phyloP scores from a whole-genome alignment of 2,797 vertebrate species.

The Pipistrellus pipistrellus region DNA sequence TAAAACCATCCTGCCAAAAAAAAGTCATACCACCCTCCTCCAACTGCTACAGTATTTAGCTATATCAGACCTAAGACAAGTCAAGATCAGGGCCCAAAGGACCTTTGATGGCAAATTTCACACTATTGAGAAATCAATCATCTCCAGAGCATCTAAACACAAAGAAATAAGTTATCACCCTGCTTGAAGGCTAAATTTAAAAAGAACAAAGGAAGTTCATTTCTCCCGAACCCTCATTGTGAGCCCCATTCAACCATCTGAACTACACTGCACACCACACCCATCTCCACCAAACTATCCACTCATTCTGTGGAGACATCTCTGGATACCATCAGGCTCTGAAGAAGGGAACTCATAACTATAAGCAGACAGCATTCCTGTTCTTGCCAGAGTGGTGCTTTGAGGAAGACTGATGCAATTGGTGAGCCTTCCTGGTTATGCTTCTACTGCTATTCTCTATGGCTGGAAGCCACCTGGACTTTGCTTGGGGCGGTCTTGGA shows the following conservation, averaged over 20 bases:
- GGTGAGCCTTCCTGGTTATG: background rate
- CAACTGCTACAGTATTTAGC: background rate
- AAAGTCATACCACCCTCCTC: background rate
- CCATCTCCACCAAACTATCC: background rate
- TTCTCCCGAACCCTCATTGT: background rate
- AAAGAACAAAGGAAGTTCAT: background rate
- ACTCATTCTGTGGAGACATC: background rate
- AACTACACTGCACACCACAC: background rate
- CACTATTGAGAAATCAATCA: background rate
- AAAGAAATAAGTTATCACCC: background rate
- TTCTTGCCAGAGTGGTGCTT: conserved; percentile 50
- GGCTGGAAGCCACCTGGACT: background rate
- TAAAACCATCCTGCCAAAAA: conserved; percentile 42
- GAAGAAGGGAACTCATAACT: conserved; percentile 44
- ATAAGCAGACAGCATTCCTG: background rate
- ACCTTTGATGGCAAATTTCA: background rate
- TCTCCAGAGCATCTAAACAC: background rate
- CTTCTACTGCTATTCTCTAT: conserved; percentile 15
- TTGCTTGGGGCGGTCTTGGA: background rate
- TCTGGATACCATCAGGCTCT: conserved; percentile 28
- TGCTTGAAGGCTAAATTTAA: conserved; percentile 5
- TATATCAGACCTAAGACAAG: background rate
- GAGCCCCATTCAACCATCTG: background rate
- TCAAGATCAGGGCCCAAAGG: background rate
- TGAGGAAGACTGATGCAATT: background rate